phyloP scores from a whole-genome alignment of 23 tunicate genomes.

The Trididemnum clinides region DNA sequence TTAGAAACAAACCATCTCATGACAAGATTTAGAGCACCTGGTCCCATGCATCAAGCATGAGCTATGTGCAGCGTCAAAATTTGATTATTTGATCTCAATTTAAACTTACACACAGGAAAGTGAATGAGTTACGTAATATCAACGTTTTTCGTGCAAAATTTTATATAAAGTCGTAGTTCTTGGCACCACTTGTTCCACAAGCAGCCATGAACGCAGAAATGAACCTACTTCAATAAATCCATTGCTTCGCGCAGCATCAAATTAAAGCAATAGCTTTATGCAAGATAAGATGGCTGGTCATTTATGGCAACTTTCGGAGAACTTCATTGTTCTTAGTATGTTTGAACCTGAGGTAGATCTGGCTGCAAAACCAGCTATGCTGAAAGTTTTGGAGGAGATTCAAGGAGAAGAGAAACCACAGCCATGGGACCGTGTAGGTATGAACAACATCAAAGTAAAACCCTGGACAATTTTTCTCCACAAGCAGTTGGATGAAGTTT shows the following conservation, averaged over 20 bases:
- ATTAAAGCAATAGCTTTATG: not conserved
- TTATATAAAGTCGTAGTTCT: not conserved
- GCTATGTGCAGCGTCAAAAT: not conserved
- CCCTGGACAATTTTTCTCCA: too few species aligned
- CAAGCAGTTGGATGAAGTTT: too few species aligned
- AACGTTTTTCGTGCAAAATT: slow-evolving; percentile 1
- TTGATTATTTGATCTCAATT: slow-evolving; percentile 2
- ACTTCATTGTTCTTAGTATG: not conserved
- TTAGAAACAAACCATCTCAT: not conserved
- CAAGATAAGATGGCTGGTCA: not conserved
- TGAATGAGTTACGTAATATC: not conserved
- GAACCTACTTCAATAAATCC: not conserved
- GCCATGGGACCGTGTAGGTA: not conserved
- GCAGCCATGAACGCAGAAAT: not conserved
- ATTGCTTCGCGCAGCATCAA: not conserved
- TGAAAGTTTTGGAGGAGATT: not conserved
- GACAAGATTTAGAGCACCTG: not conserved
- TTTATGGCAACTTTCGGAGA: not conserved
- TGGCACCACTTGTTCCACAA: not conserved
- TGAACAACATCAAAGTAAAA: not conserved
- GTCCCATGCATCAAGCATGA: not conserved
- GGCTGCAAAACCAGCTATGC: not conserved
- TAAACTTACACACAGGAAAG: not conserved
- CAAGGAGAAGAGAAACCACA: not conserved
- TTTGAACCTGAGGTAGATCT: not conserved